Base-by-base conservation (phyloP, 1,140 invertebrate species). In the Aphis gossypii region DNA sequence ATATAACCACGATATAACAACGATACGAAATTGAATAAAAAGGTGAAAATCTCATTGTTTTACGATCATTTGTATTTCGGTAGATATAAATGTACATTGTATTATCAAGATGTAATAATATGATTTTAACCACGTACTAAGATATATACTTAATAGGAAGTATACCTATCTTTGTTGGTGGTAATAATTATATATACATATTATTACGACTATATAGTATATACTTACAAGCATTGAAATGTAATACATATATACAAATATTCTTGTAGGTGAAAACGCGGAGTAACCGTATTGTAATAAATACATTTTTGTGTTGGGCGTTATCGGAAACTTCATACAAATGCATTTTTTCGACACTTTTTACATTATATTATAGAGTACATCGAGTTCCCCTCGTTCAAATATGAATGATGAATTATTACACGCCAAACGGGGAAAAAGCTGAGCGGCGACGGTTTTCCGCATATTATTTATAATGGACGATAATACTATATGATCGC, bases 321-420 rank as follows among this genome's bases (percentile, higher is more conserved):
- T 68, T n/a, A n/a, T 68, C 60, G 60, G 60, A 68, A 68, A 68
- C 30, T 68, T 68, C 60, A n/a, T 68, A 68, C 4, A 68, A 68
- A 68, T 68, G 30, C 14, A 68, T 68, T n/a, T 68, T 68, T 68
- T 68, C 60, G 60, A 68, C 60, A 68, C 60, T 68, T 68, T 68
- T 68, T 68, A 68, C 60, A 68, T 68, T 68, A 68, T 11, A n/a
- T 68, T 68, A 68, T 68, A n/a, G 14, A n/a, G 14, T 68, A 18
- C 9, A 18, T 68, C 30, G 60, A 68, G 60, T 68, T 68, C 60
- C 30, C 60, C 60, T 68, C 60, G 60, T 68, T 68, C 60, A 68
- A 68, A 68, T n/a, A 68, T 68, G 60, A 68, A 68, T 68, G 60
- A 83, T 83, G 35, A 83, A 83, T 83, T 35, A 83, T 38, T 83